phyloP scores from a whole-genome alignment of 1,140 invertebrate genomes.

The Heliconius melpomene region DNA sequence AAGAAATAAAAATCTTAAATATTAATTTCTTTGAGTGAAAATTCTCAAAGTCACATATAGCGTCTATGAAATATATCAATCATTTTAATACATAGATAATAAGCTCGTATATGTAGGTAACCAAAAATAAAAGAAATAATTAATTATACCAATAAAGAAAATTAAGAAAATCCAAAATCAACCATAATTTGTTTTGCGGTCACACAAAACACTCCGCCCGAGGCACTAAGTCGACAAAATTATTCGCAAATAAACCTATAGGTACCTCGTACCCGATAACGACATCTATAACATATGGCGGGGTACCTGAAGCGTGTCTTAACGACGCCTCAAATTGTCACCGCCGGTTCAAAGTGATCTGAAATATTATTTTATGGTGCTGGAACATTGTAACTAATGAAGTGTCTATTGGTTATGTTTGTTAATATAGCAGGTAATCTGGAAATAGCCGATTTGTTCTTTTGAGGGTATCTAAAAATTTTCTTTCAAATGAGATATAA shows the following conservation, averaged over 20 bases:
- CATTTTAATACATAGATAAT: no score
- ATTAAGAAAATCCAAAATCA: not conserved
- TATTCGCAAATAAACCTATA: conserved; percentile 23
- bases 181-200: conserved; percentile 25
- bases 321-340: conserved; percentile 27
- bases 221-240: conserved; percentile 30
- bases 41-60: no score
- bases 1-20: no score
- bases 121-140: not conserved
- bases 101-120: not conserved
- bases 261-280: conserved; percentile 18
- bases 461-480: not conserved
- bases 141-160: not conserved
- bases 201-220: conserved; percentile 16
- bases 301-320: conserved; percentile 25
- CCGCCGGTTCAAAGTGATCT: conserved; percentile 17
- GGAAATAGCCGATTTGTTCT: not conserved
- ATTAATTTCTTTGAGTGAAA: no score
- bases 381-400: conserved; percentile 9
- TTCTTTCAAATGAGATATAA: no score
- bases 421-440: not conserved
- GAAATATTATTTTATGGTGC: conserved; percentile 23
- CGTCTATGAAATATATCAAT: no score
- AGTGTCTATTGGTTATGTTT: not conserved
- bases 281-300: conserved; percentile 36